A percentile compares a stretch with the other conserved stretches of the same genome.
phyloP scores from a whole-genome alignment of 2,888 invertebrate genomes.

The Hypomecis atomaria region DNA sequence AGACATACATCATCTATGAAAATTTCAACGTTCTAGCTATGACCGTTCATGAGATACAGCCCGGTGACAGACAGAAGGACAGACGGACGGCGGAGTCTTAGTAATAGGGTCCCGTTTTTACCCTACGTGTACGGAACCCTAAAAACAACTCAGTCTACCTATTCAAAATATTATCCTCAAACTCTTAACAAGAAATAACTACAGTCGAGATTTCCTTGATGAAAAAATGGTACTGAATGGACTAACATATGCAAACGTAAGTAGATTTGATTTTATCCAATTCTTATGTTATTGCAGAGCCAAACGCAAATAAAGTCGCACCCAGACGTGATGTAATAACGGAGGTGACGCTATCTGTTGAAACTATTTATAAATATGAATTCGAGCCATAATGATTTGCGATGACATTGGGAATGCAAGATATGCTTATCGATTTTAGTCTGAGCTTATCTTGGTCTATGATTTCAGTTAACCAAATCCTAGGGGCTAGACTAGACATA shows the following conservation, averaged over 20 bases:
- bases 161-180: not conserved
- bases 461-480: not conserved
- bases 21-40: too few species aligned
- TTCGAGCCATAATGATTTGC: conserved; percentile 51
- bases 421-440: conserved; percentile 29
- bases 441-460: conserved; percentile 17
- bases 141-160: too few species aligned
- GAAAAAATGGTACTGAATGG: conserved; percentile 38
- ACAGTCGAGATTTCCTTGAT: conserved; percentile 25
- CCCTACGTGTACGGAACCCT: too few species aligned
- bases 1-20: too few species aligned
- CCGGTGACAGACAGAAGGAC: too few species aligned
- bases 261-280: conserved; percentile 41
- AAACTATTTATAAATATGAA: conserved; percentile 65
- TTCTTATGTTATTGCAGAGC: conserved; percentile 61
- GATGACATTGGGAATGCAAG: conserved; percentile 55
- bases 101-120: too few species aligned
- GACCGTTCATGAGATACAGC: too few species aligned
- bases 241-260: conserved; percentile 17
- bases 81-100: too few species aligned
- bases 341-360: conserved; percentile 60
- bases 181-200: not conserved
- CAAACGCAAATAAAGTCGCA: conserved; percentile 63
- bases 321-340: conserved; percentile 71
- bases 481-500: too few species aligned